These are phyloP conservation scores for Pogona vitticeps DNA, from an alignment of 2,113 vertebrate genomes.

Conservation along the genomic window DNA sequence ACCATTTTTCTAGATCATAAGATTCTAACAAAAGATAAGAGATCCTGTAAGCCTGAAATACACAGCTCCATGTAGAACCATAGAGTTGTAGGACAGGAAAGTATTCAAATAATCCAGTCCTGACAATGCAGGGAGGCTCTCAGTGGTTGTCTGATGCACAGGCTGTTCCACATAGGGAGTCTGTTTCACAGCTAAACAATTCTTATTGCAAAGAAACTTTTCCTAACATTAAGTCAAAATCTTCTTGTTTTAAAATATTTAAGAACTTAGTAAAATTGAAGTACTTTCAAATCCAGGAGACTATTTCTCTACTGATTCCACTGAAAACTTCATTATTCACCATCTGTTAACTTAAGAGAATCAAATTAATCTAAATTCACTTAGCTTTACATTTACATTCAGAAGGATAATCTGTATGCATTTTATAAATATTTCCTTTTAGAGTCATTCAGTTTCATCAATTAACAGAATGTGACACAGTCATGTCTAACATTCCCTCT, in stretches of 20 bases:
- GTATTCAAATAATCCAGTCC: no score
- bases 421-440: background rate
- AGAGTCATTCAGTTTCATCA: background rate
- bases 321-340: background rate
- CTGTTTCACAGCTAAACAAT: no score
- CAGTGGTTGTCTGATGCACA: no score
- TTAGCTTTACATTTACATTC: background rate
- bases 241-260: background rate
- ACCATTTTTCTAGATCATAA: background rate
- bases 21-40: background rate
- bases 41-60: background rate
- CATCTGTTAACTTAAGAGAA: background rate
- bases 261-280: background rate
- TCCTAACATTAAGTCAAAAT: background rate
- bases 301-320: background rate
- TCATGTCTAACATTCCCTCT: no score
- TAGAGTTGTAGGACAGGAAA: no score
- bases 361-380: background rate
- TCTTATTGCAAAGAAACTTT: background rate
- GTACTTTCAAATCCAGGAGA: background rate
- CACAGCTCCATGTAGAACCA: no score
- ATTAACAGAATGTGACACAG: background rate
- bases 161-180: no score
- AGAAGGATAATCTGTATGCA: background rate
- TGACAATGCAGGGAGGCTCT: no score